phyloP scores from a whole-genome alignment of 2,888 invertebrate species.

The Nephrocerus scutellatus region DNA sequence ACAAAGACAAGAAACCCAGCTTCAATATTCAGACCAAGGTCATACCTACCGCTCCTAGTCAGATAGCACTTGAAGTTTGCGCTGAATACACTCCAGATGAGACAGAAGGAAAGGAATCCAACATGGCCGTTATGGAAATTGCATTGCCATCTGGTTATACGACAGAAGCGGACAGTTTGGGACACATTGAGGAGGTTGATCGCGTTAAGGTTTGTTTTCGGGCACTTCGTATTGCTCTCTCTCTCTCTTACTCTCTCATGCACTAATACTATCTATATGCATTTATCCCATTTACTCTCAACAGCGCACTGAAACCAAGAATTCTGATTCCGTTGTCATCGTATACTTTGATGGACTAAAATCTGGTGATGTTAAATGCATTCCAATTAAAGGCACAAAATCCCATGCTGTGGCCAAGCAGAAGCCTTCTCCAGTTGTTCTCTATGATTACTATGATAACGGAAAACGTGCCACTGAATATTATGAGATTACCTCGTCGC shows the following conservation, averaged over 20 bases:
- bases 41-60: slow-evolving; percentile 71
- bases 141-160: slow-evolving; percentile 86
- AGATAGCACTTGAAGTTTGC: slow-evolving; percentile 75
- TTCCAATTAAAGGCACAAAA: slow-evolving; percentile 75
- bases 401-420: slow-evolving; percentile 80
- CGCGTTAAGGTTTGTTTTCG: slow-evolving; percentile 32
- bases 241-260: too few relatives aligned
- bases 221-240: too few relatives aligned
- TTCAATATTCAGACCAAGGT: slow-evolving; percentile 82
- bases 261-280: too few relatives aligned
- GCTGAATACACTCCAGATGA: slow-evolving; percentile 53
- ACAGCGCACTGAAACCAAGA: slow-evolving; percentile 60
- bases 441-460: slow-evolving; percentile 88
- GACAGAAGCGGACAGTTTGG: slow-evolving; percentile 68
- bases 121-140: slow-evolving; percentile 87
- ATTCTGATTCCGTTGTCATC: slow-evolving; percentile 57
- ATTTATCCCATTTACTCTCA: too few relatives aligned
- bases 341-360: slow-evolving; percentile 66
- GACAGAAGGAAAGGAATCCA: slow-evolving; percentile 55
- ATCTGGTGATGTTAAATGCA: slow-evolving; percentile 59
- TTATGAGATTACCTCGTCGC: slow-evolving; percentile 51
- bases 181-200: slow-evolving; percentile 52
- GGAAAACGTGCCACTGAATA: slow-evolving; percentile 44
- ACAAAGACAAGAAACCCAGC: slow-evolving; percentile 79
- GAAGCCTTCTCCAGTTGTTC: slow-evolving; percentile 74